A percentile compares a stretch with the other conserved stretches of the same genome.
These are phyloP conservation scores for Ibycter americanus DNA, from an alignment of 2,797 vertebrate species.

Conservation along the genomic window DNA sequence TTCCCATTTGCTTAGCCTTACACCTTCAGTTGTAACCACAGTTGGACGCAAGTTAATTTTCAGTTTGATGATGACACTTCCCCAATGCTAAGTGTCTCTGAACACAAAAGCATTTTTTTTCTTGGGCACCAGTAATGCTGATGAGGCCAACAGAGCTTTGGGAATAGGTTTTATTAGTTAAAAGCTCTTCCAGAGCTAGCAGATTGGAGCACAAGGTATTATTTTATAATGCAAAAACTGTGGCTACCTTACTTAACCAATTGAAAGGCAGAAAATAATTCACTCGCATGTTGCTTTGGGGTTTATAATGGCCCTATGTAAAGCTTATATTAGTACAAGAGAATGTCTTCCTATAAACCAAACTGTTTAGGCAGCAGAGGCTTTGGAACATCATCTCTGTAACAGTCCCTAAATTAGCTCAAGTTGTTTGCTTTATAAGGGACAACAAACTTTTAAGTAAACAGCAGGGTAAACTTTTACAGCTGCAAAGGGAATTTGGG, in stretches of 20 bases:
- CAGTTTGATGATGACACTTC: not conserved
- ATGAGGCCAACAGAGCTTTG: constrained; percentile 17
- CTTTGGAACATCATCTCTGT: constrained; percentile 21
- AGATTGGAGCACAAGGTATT: not conserved
- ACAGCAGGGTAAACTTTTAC: not conserved
- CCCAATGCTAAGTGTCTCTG: not conserved
- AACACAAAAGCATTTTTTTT: not conserved
- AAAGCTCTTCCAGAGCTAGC: not conserved
- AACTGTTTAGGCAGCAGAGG: constrained; percentile 44
- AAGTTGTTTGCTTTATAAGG: not conserved
- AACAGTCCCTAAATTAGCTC: constrained; percentile 16
- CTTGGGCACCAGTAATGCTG: not conserved
- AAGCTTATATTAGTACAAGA: not conserved
- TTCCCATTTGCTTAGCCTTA: not conserved
- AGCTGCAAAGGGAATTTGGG: not conserved
- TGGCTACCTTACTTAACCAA: not conserved
- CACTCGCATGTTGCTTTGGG: constrained; percentile 10
- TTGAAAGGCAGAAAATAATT: constrained; percentile 34
- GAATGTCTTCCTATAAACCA: constrained; percentile 1
- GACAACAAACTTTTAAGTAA: constrained; percentile 33
- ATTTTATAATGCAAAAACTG: constrained; percentile 9
- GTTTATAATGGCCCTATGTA: constrained; percentile 21
- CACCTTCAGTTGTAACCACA: not conserved
- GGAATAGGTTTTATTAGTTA: constrained; percentile 32
- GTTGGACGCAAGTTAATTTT: constrained; percentile 13